These are phyloP conservation scores for Drosophila quinaria DNA, from an alignment of 2,888 invertebrate genomes.

Conservation along the genomic window DNA sequence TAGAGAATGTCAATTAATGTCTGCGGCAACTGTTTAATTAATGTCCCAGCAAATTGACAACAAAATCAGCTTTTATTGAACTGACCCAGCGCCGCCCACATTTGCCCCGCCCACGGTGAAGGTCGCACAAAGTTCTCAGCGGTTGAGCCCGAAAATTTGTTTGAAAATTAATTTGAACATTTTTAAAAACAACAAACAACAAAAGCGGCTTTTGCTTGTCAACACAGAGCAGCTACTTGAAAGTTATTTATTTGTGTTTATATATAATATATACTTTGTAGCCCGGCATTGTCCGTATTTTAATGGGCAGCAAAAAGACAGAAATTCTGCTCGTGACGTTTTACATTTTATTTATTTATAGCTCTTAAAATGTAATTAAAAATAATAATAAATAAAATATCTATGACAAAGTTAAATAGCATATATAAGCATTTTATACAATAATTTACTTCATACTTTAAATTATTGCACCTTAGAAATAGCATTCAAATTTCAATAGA, in stretches of 20 bases:
- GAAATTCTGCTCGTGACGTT: background rate
- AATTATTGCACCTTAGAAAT: no score
- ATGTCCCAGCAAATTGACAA: constrained; percentile 68
- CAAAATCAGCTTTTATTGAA: constrained; percentile 25
- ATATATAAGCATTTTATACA: no score
- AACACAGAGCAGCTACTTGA: constrained; percentile 26
- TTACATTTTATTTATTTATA: background rate
- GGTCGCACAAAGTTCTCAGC: constrained; percentile 17
- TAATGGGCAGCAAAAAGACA: background rate
- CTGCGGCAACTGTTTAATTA: constrained; percentile 59
- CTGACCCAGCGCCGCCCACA: background rate
- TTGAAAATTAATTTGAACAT: constrained; percentile 54
- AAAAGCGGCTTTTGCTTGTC: constrained; percentile 45
- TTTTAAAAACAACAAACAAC: constrained; percentile 37
- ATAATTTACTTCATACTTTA: no score
- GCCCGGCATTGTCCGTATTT: background rate
- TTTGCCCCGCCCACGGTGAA: constrained; percentile 11
- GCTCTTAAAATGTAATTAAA: background rate
- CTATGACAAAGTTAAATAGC: no score
- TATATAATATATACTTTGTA: background rate
- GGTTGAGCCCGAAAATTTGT: constrained; percentile 20
- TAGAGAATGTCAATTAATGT: constrained; percentile 36
- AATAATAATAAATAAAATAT: no score
- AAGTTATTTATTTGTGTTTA: constrained; percentile 37
- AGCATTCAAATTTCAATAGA: no score